Base-by-base conservation (phyloP, 2,113 vertebrate species). In the Siniperca chuatsi region DNA sequence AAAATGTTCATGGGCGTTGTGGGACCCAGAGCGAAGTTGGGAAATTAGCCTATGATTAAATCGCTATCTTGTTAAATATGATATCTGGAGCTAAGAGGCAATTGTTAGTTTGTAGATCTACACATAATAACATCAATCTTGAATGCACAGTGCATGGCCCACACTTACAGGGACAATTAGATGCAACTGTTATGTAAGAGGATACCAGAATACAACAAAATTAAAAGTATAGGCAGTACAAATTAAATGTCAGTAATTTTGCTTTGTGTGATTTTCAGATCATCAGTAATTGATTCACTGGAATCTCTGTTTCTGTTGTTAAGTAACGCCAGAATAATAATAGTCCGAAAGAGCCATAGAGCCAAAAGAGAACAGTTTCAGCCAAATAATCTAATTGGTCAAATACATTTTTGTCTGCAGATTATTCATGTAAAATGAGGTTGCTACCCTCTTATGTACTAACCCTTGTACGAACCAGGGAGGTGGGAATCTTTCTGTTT, bases 21-120 rank as follows among this genome's bases (percentile, higher is more conserved):
- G 61, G n/a, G 64, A 73, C 4, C 68, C 50, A 66, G 29, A 33
- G 69, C 3, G 6, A 76, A 68, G 37, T 55, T 81, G 64, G 15
- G 16, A 48, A 69, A 87, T 87, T 81, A 85, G 68, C 48, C n/a
- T 15, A 60, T 81, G 66, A 80, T 78, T 80, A 77, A 85, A 77
- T 57, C 13, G 1, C 58, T 54, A 18, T 73, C 58, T 83, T 90
- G 60, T 82, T 82, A 76, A 75, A 80, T 77, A 62, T 78, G 78
- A 57, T 74, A 72, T 76, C 76, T 76, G n/a, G 42, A 40, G 46
- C 76, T 66, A 75, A 81, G 58, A 67, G 44, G 52, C 29, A 60
- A 80, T 75, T 76, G 15, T 75, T 42, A 18, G 46, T 8, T n/a
- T 76, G 46, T 60, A 61, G 78, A 64, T 68, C 81, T 57, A n/a